phyloP scores from a whole-genome alignment of 2,888 invertebrate species.

The Serrognathus titanus region DNA sequence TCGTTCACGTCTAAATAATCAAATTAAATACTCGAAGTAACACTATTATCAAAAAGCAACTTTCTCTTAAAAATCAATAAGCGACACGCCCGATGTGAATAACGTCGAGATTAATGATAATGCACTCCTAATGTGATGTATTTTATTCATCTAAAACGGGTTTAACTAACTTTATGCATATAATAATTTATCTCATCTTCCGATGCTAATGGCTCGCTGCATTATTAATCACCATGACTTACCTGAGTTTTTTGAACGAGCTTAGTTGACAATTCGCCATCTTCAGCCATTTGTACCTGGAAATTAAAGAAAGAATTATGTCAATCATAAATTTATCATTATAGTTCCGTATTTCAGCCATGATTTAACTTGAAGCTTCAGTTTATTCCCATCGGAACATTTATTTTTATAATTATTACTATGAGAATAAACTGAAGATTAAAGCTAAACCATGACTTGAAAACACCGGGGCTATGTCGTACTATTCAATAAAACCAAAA shows the following conservation, averaged over 20 bases:
- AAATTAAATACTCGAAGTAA: too few species aligned
- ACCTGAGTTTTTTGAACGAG: constrained; percentile 20
- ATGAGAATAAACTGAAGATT: too few species aligned
- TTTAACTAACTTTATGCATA: neutral
- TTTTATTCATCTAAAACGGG: neutral
- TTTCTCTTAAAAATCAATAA: neutral
- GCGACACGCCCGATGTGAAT: neutral
- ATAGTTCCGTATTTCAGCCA: too few species aligned
- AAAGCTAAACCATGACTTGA: too few species aligned
- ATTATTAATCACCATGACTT: constrained; percentile 4
- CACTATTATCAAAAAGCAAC: too few species aligned
- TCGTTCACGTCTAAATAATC: too few species aligned
- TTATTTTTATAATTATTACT: too few species aligned
- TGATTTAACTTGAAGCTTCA: too few species aligned
- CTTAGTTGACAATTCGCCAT: constrained; percentile 38
- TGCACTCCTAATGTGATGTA: neutral
- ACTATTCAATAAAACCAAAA: too few species aligned
- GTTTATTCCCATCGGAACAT: too few species aligned
- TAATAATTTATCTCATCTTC: constrained; percentile 15
- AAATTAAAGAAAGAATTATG: constrained; percentile 4
- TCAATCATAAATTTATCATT: neutral
- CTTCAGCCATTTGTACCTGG: constrained; percentile 38
- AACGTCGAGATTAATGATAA: neutral
- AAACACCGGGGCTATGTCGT: too few species aligned
- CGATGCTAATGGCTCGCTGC: constrained; percentile 15